Base-by-base conservation (phyloP, 2,797 vertebrate species). In the Macroramphosus scolopax region DNA sequence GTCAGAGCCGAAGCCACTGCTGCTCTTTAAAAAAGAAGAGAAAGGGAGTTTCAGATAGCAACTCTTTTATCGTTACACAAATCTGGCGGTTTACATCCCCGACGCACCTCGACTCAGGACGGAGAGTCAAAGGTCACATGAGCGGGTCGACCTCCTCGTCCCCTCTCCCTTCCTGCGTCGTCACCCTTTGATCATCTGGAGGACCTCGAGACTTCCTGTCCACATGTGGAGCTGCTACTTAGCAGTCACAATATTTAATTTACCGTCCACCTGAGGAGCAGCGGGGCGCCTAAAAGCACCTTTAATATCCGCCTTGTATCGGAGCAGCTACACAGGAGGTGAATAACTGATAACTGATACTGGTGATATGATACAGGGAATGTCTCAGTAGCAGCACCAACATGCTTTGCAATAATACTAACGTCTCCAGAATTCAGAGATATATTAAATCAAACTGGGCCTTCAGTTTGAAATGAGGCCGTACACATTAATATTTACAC, bases 271-370 rank as follows among this genome's bases (percentile, higher is more conserved):
- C 35, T 7, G 33, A 6, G 37, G 15, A 58, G 43, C 38, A n/a
- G 29, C 3, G 5, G 36, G 51, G 32, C 29, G 63, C 18, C 53
- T 22, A 41, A 44, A 6, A 0, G 0, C 4, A 5, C 70, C 82
- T 84, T 63, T 63, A 60, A 58, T 83, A 81, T 81, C 68, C 65
- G 7, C 30, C 64, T 42, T 0, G 17, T 75, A 75, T 83, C 68
- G 45, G 35, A 17, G 37, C 46, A 15, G 29, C 15, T 39, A 26
- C 58, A 16, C 62, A 34, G n/a, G n/a, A n/a, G n/a, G n/a, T n/a
- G n/a, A n/a, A n/a, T n/a, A n/a, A n/a, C n/a, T n/a, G n/a, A n/a
- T n/a, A n/a, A n/a, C n/a, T n/a, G n/a, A n/a, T n/a, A n/a, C n/a
- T n/a, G n/a, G n/a, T n/a, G n/a, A n/a, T n/a, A n/a, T n/a, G n/a